Evolutionary conservation across 2,797 vertebrate genomes (phyloP).

Genomic region (Benthosema pterotum): DNA sequence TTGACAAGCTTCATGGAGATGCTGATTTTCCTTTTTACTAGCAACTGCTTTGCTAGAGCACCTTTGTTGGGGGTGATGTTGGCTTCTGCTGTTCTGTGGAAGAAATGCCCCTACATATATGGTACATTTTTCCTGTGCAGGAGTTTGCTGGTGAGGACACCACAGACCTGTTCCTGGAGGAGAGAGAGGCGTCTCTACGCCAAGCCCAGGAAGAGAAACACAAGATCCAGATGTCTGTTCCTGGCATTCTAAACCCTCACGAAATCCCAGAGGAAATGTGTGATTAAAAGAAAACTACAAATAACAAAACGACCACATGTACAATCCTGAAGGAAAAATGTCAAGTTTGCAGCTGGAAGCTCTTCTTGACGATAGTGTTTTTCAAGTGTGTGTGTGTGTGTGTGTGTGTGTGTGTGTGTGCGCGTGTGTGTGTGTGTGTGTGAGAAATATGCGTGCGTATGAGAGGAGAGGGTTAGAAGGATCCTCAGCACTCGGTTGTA

Average conservation of each 20-base stretch:
- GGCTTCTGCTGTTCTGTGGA: background rate
- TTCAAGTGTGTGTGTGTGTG: slow-evolving; percentile 16
- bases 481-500: slow-evolving; percentile 89
- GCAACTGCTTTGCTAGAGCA: too few relatives aligned
- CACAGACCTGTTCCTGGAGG: slow-evolving; percentile 90
- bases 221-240: slow-evolving; percentile 92
- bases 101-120: background rate
- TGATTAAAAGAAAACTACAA: slow-evolving; percentile 75
- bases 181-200: slow-evolving; percentile 88
- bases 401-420: slow-evolving; percentile 36
- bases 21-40: too few relatives aligned
- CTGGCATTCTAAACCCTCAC: slow-evolving; percentile 92
- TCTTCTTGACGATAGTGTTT: slow-evolving; percentile 19
- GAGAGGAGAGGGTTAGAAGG: slow-evolving; percentile 61
- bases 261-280: slow-evolving; percentile 95
- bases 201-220: slow-evolving; percentile 93
- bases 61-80: background rate
- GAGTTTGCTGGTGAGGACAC: slow-evolving; percentile 93
- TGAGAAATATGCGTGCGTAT: slow-evolving; percentile 17
- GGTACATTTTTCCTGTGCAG: slow-evolving; percentile 53
- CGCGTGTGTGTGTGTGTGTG: slow-evolving; percentile 27
- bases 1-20: too few relatives aligned
- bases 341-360: slow-evolving; percentile 13
- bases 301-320: background rate
- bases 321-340: slow-evolving; percentile 16